phyloP scores from a whole-genome alignment of 2,797 vertebrate genomes.

The Pelochelys cantorii region DNA sequence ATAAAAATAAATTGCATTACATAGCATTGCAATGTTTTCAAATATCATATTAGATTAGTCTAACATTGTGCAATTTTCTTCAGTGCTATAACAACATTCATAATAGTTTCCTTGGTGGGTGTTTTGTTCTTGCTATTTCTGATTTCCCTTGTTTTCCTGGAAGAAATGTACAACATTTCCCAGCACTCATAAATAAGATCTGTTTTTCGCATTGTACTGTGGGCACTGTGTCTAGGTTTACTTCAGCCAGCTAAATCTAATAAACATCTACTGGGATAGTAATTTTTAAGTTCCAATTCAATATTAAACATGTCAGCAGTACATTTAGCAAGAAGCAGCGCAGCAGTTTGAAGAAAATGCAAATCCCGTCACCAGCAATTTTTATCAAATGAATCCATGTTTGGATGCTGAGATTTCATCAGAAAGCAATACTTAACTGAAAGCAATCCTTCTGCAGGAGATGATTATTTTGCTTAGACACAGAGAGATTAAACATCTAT shows the following conservation, averaged over 20 bases:
- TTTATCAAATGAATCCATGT: constrained; percentile 65
- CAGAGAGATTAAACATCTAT: constrained; percentile 52
- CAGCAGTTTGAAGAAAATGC: constrained; percentile 68
- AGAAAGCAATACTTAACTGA: constrained; percentile 51
- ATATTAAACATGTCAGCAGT: constrained; percentile 78
- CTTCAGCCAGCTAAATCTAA: constrained; percentile 76
- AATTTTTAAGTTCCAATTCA: constrained; percentile 77
- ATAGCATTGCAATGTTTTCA: constrained; percentile 71
- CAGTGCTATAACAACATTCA: constrained; percentile 62
- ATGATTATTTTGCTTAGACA: constrained; percentile 49
- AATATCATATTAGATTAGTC: constrained; percentile 70
- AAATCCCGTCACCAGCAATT: constrained; percentile 62
- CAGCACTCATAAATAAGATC: constrained; percentile 77
- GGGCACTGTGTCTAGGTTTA: constrained; percentile 71
- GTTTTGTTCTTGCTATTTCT: constrained; percentile 68
- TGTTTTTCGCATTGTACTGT: constrained; percentile 59
- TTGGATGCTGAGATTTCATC: constrained; percentile 67
- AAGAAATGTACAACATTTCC: constrained; percentile 78
- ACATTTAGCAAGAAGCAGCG: constrained; percentile 70
- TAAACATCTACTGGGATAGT: constrained; percentile 76
- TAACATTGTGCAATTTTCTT: constrained; percentile 73
- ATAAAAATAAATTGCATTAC: constrained; percentile 75
- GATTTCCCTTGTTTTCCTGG: constrained; percentile 70
- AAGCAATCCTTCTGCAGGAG: constrained; percentile 42
- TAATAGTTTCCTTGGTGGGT: constrained; percentile 66